phyloP scores from a whole-genome alignment of 2,113 vertebrate species.

The Eurystomus gularis region DNA sequence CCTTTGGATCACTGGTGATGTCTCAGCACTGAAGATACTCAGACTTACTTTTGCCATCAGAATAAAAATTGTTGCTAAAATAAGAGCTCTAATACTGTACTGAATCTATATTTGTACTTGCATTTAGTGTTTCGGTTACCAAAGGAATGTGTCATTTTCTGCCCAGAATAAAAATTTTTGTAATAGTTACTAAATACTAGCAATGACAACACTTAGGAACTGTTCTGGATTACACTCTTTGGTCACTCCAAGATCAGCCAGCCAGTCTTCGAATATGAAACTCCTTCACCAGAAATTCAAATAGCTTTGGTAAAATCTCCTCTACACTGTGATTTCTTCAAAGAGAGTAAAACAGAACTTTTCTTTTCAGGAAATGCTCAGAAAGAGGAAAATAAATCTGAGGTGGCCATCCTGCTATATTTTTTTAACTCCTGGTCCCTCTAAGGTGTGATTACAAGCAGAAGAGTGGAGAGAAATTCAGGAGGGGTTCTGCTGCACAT shows the following conservation, averaged over 20 bases:
- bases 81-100: neutral
- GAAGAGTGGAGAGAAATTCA: neutral
- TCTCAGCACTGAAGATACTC: neutral
- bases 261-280: neutral
- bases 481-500: neutral
- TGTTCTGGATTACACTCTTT: neutral
- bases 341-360: neutral
- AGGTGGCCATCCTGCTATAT: neutral
- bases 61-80: neutral
- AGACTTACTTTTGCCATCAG: neutral
- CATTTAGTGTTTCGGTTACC: neutral
- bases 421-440: neutral
- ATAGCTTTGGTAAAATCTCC: neutral
- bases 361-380: neutral
- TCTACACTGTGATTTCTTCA: neutral
- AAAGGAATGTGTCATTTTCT: neutral
- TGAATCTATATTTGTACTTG: neutral
- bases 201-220: neutral
- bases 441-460: neutral
- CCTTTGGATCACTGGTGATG: neutral
- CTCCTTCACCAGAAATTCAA: neutral
- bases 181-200: neutral
- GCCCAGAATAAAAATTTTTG: neutral
- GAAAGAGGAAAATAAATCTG: neutral
- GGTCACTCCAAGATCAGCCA: neutral